These are phyloP conservation scores for Eucriotettix oculatus DNA, from an alignment of 2,888 invertebrate genomes.

Conservation along the genomic window DNA sequence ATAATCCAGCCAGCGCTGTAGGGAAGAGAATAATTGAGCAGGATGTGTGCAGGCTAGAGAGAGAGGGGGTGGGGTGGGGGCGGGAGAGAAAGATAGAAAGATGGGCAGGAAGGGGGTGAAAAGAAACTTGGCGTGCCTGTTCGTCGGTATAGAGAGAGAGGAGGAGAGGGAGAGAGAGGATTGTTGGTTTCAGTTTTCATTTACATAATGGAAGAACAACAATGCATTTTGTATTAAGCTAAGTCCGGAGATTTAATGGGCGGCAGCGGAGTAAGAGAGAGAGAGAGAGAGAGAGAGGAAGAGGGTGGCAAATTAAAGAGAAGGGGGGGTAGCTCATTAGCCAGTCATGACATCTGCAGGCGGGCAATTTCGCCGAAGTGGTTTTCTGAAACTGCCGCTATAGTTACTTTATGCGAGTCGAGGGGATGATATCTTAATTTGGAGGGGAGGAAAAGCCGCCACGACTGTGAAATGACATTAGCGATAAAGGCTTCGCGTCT, in stretches of 20 bases:
- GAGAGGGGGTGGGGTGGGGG: not conserved
- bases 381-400: constrained; percentile 17
- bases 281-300: constrained; percentile 14
- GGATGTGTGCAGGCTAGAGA: not conserved
- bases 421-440: constrained; percentile 9
- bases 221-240: constrained; percentile 31
- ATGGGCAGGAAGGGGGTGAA: not conserved
- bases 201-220: constrained; percentile 34
- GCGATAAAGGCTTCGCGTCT: constrained; percentile 1
- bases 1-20: not conserved
- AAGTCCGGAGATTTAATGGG: constrained; percentile 30
- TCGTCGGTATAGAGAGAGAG: not conserved
- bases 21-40: not conserved
- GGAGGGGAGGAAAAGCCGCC: constrained; percentile 2
- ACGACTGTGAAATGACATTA: constrained; percentile 6
- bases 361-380: constrained; percentile 28
- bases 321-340: constrained; percentile 21
- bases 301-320: constrained; percentile 14
- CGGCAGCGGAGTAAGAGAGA: constrained; percentile 20
- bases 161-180: not conserved
- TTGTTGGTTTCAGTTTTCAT: constrained; percentile 24
- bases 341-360: constrained; percentile 28
- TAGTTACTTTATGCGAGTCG: constrained; percentile 8
- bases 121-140: too few species aligned
- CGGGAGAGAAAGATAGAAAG: not conserved